Percentiles rank a stretch among this genome's conserved stretches.
These are phyloP conservation scores for Pyrgus malvae DNA, from an alignment of 2,888 invertebrate genomes.

Conservation along the genomic window DNA sequence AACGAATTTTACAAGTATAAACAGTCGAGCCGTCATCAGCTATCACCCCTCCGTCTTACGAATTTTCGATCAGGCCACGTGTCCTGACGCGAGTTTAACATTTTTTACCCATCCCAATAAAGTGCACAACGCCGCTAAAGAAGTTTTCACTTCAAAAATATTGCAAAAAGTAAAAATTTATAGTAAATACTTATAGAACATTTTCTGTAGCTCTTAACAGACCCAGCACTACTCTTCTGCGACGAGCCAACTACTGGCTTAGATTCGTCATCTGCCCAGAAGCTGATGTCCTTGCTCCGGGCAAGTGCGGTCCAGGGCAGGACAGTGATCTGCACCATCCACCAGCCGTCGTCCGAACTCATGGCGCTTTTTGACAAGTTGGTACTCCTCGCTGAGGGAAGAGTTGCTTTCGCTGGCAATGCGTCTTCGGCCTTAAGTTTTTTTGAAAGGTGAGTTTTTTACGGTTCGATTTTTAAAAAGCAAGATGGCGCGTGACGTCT, in stretches of 20 bases:
- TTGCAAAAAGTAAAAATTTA: too few relatives aligned
- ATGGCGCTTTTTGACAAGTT: conserved; percentile 90
- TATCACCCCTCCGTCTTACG: too few relatives aligned
- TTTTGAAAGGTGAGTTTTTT: conserved; percentile 81
- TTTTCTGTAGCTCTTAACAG: conserved; percentile 86
- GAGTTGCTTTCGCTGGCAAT: conserved; percentile 91
- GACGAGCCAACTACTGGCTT: conserved; percentile 98
- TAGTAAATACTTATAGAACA: too few relatives aligned
- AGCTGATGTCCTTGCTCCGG: conserved; percentile 87
- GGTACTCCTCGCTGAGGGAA: conserved; percentile 92
- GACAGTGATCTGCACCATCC: conserved; percentile 95
- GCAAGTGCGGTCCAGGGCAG: conserved; percentile 88
- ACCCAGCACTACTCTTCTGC: conserved; percentile 95
- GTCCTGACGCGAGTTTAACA: too few relatives aligned
- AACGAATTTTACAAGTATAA: too few relatives aligned
- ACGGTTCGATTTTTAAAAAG: background rate
- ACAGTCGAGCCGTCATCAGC: too few relatives aligned
- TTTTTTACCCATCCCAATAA: too few relatives aligned
- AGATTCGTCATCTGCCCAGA: conserved; percentile 96
- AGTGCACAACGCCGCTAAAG: too few relatives aligned
- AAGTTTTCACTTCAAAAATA: too few relatives aligned
- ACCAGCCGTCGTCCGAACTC: conserved; percentile 95
- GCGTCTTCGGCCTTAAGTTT: conserved; percentile 69
- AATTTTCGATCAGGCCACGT: too few relatives aligned
- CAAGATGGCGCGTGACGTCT: background rate